Percentiles rank a stretch among this genome's conserved stretches.
Evolutionary conservation across 2,113 vertebrate genomes (phyloP).

Genomic region (Dicaeum eximium): DNA sequence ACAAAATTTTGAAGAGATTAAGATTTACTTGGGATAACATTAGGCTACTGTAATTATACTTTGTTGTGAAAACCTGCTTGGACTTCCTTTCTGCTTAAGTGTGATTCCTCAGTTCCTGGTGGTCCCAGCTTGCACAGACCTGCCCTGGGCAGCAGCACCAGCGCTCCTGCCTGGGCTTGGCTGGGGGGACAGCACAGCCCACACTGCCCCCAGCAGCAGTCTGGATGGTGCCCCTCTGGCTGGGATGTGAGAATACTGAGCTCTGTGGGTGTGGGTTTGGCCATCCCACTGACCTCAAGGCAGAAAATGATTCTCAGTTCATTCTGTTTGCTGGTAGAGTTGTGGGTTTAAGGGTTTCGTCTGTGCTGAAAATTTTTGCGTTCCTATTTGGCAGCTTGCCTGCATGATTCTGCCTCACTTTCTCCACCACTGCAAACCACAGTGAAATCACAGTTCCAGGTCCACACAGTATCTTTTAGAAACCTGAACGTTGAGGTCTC

Average conservation of each 20-base stretch:
- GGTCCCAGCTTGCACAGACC: background rate
- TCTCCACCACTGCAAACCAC: background rate
- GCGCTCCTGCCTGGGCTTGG: fast-evolving
- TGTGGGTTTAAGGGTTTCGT: background rate
- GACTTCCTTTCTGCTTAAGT: background rate
- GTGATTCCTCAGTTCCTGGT: background rate
- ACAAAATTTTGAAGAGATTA: background rate
- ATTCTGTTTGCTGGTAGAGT: background rate
- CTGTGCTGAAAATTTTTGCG: background rate
- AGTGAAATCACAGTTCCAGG: background rate
- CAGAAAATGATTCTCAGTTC: background rate
- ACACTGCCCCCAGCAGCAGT: background rate
- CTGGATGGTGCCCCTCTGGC: background rate
- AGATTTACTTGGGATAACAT: background rate
- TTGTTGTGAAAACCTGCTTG: background rate
- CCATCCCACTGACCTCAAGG: background rate
- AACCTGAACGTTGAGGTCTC: background rate
- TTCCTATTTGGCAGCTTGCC: background rate
- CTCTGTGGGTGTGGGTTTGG: background rate
- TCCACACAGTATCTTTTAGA: background rate
- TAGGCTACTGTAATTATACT: background rate
- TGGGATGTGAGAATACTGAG: background rate
- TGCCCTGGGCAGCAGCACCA: fast-evolving
- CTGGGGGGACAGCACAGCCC: background rate
- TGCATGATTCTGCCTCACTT: background rate